phyloP scores from a whole-genome alignment of 1,140 invertebrate genomes.

The Asobara japonica region DNA sequence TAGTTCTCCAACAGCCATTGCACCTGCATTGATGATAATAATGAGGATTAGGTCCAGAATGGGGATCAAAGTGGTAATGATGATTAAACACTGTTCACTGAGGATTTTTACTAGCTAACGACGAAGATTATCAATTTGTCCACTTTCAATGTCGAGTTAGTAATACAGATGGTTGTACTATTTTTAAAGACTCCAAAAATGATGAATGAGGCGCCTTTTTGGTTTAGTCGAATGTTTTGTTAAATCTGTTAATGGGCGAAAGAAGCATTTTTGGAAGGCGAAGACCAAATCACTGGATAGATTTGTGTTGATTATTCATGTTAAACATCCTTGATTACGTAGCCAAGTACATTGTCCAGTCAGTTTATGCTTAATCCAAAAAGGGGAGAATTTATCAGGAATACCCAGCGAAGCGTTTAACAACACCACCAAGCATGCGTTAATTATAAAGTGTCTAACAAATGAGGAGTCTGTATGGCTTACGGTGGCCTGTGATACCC shows the following conservation, averaged over 20 bases:
- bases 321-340: background rate
- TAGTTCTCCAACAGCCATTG: slow-evolving; percentile 99
- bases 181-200: too few relatives aligned
- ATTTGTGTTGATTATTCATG: background rate
- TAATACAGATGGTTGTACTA: too few relatives aligned
- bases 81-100: background rate
- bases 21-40: slow-evolving; percentile 71
- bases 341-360: too few relatives aligned
- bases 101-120: too few relatives aligned
- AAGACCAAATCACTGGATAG: too few relatives aligned
- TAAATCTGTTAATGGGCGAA: too few relatives aligned
- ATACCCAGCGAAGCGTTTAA: background rate
- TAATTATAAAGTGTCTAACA: slow-evolving; percentile 56
- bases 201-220: too few relatives aligned
- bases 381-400: background rate
- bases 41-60: slow-evolving; percentile 17
- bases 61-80: background rate
- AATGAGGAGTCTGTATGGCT: slow-evolving; percentile 67
- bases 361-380: background rate
- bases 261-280: too few relatives aligned
- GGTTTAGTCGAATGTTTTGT: too few relatives aligned
- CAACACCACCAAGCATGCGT: slow-evolving; percentile 19
- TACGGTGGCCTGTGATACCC: slow-evolving; percentile 90
- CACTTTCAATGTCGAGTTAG: too few relatives aligned
- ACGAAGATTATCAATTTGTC: too few relatives aligned